Evolutionary conservation across 2,888 invertebrate genomes (phyloP).

Genomic region (Quadroppia sp.): DNA sequence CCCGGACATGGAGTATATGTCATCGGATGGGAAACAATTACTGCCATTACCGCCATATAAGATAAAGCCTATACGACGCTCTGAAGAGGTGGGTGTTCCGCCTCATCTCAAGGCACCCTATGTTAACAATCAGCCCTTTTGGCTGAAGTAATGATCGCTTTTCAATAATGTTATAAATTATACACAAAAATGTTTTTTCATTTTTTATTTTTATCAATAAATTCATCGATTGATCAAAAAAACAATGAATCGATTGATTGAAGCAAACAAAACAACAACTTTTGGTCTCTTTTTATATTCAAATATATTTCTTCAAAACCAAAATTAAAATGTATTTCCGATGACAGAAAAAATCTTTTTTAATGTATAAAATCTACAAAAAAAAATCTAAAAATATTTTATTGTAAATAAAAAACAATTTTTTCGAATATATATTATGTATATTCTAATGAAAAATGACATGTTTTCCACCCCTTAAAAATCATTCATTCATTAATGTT

Average conservation of each 20-base stretch:
- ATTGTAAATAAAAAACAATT: constrained; percentile 1
- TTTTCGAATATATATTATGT: constrained; percentile 19
- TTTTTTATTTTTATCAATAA: too few species aligned
- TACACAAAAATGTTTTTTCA: too few species aligned
- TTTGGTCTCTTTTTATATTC: constrained; percentile 7
- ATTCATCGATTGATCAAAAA: background rate
- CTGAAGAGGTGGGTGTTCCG: constrained; percentile 41
- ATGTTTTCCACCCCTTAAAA: too few species aligned
- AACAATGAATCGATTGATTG: background rate
- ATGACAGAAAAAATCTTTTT: background rate
- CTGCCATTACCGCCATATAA: constrained; percentile 40
- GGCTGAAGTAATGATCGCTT: constrained; percentile 32
- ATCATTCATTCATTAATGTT: too few species aligned
- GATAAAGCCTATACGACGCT: constrained; percentile 39
- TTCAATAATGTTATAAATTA: too few species aligned
- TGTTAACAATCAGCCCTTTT: constrained; percentile 40
- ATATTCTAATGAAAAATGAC: background rate
- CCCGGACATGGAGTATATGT: background rate
- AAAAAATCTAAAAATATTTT: background rate
- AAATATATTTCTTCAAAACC: too few species aligned
- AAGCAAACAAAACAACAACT: background rate
- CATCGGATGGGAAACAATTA: constrained; percentile 22
- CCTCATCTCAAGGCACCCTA: constrained; percentile 40
- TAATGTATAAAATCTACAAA: constrained; percentile 4
- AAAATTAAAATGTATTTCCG: constrained; percentile 12